Evolutionary conservation across 2,113 vertebrate species (phyloP).

Genomic region (Rhinoderma darwinii): DNA sequence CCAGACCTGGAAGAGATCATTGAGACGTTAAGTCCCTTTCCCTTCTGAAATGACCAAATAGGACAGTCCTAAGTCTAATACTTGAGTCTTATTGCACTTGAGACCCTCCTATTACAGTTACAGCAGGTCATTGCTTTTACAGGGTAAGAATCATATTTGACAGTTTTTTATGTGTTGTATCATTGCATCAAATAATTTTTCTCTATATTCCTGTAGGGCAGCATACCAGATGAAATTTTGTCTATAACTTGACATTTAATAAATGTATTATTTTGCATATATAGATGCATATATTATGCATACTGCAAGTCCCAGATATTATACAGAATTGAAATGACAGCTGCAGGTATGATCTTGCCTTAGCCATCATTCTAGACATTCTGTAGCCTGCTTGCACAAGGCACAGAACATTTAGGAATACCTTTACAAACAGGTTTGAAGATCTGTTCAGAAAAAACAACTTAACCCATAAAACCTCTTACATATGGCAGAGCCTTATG

Average conservation of each 20-base stretch:
- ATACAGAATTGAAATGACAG: not conserved
- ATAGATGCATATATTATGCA: not conserved
- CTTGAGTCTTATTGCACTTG: no score
- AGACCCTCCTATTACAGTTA: no score
- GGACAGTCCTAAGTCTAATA: no score
- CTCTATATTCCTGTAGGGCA: no score
- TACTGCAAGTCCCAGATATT: not conserved
- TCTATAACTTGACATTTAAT: not conserved
- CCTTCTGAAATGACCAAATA: no score
- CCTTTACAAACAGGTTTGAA: constrained; percentile 3
- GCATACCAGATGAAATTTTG: no score
- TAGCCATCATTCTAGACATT: not conserved
- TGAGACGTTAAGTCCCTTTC: no score
- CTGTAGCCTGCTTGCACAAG: not conserved
- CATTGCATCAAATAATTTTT: no score
- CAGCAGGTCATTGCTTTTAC: no score
- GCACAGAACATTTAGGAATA: not conserved
- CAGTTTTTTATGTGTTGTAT: no score
- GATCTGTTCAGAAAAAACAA: not conserved
- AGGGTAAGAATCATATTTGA: no score
- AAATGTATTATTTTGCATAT: not conserved
- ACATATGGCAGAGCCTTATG: not conserved
- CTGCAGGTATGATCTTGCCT: not conserved
- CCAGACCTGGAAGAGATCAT: no score
- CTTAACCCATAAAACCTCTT: not conserved